Evolutionary conservation across 2,113 vertebrate species (phyloP).

Genomic region (Mola mola): DNA sequence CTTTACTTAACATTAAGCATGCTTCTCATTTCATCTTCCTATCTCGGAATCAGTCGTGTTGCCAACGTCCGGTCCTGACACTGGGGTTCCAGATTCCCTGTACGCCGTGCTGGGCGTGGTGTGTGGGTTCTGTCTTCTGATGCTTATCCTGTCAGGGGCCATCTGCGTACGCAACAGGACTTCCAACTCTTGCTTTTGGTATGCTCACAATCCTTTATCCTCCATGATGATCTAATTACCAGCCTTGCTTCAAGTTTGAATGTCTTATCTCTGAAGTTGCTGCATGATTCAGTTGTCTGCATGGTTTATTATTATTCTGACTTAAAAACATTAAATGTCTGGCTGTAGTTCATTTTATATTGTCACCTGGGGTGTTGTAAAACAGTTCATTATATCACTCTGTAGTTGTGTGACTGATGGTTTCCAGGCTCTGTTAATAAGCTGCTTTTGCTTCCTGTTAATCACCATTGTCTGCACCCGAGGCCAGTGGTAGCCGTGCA

Average conservation of each 20-base stretch:
- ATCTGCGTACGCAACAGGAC: slow-evolving; percentile 82
- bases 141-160: slow-evolving; percentile 81
- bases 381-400: slow-evolving; percentile 2
- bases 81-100: slow-evolving; percentile 72
- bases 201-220: slow-evolving; percentile 51
- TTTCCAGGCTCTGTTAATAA: slow-evolving; percentile 58
- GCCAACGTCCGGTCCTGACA: slow-evolving; percentile 83
- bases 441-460: slow-evolving; percentile 55
- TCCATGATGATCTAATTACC: slow-evolving; percentile 20
- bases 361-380: background rate
- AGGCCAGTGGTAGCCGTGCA: slow-evolving; percentile 38
- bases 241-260: background rate
- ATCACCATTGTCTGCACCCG: slow-evolving; percentile 41
- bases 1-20: too few species aligned
- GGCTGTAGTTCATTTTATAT: background rate
- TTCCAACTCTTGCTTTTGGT: slow-evolving; percentile 86
- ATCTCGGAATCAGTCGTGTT: slow-evolving; percentile 54
- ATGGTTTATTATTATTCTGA: background rate
- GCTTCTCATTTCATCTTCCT: background rate
- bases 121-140: slow-evolving; percentile 78
- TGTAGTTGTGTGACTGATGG: slow-evolving; percentile 16
- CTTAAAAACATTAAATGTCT: background rate
- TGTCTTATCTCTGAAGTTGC: slow-evolving; percentile 6
- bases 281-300: background rate
- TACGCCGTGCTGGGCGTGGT: slow-evolving; percentile 83